Evolutionary conservation across 2,888 invertebrate species (phyloP).

Genomic region (Galerucella calmariensis): DNA sequence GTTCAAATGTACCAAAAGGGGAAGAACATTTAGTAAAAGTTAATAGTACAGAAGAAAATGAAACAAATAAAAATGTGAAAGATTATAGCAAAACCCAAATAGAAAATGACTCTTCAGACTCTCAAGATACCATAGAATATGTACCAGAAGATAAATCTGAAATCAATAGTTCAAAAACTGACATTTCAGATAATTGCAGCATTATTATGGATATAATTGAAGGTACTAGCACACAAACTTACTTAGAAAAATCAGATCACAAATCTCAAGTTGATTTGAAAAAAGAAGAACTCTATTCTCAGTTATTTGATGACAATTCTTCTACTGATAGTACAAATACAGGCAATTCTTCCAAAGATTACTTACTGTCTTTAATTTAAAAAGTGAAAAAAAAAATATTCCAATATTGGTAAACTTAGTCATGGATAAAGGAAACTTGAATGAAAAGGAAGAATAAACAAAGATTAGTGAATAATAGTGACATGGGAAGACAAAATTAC

Average conservation of each 20-base stretch:
- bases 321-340: neutral
- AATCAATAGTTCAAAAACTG: slow-evolving; percentile 10
- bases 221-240: slow-evolving; percentile 5
- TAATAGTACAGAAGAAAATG: slow-evolving; percentile 11
- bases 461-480: too few species aligned
- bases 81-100: neutral
- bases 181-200: slow-evolving; percentile 16
- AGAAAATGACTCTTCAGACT: neutral
- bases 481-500: too few species aligned
- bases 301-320: slow-evolving; percentile 28
- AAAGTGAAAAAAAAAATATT: too few species aligned
- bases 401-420: too few species aligned
- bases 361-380: slow-evolving; percentile 25
- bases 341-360: slow-evolving; percentile 10
- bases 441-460: too few species aligned
- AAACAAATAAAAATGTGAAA: neutral
- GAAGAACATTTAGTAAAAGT: slow-evolving; percentile 19
- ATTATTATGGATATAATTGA: slow-evolving; percentile 37
- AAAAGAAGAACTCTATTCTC: slow-evolving; percentile 36
- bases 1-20: slow-evolving; percentile 3
- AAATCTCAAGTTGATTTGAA: slow-evolving; percentile 24
- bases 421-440: too few species aligned
- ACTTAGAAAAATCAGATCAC: slow-evolving; percentile 12
- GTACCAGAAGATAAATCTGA: slow-evolving; percentile 1
- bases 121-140: slow-evolving; percentile 18